Base-by-base conservation (phyloP, 2,113 vertebrate genomes). In the Brienomyrus brachyistius region DNA sequence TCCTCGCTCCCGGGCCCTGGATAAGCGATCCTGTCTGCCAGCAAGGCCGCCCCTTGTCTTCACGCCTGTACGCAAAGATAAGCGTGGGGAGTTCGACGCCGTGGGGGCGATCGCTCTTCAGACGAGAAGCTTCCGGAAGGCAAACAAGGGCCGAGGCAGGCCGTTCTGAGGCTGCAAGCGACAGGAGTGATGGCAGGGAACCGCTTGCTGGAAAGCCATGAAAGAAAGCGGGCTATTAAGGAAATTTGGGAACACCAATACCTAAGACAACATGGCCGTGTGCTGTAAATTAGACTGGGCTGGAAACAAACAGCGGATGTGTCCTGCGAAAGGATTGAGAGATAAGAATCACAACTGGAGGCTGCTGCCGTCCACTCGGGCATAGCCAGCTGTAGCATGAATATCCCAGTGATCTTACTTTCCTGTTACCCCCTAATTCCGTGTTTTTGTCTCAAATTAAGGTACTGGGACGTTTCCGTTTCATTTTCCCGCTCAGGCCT, bases 61-160 rank as follows among this genome's bases (percentile, higher is more conserved):
- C 59, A 48, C 82, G 82, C 40, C 40, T 48, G 40, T 48, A 15
- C 7, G 51, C 48, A n/a, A 74, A 84, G 89, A 88, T 77, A 88
- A 45, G 87, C 10, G 70, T 51, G 27, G 84, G 48, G 54, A 62
- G 89, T 27, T 35, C 31, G 48, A 31, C 27, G 66, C 66, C 45
- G 70, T 15, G 52, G 31, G 45, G 50, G 80, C 74, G 88, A 8
- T 4, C 27, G 23, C 31, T 47, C 82, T 47, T 47, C 40, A 89
- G 88, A 87, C 85, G 74, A 21, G 47, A 45, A 91, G 94, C 93
- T 94, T 92, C 91, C 92, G 93, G 82, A 84, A 84, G 94, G 92
- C 82, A 90, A 94, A 92, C 95, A 95, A 95, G 94, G 94, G 94
- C 92, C 95, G 95, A 95, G 95, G 94, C 92, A 91, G 85, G 91